Evolutionary conservation across 2,113 vertebrate genomes (phyloP).

Genomic region (Poeciliopsis retropinna): DNA sequence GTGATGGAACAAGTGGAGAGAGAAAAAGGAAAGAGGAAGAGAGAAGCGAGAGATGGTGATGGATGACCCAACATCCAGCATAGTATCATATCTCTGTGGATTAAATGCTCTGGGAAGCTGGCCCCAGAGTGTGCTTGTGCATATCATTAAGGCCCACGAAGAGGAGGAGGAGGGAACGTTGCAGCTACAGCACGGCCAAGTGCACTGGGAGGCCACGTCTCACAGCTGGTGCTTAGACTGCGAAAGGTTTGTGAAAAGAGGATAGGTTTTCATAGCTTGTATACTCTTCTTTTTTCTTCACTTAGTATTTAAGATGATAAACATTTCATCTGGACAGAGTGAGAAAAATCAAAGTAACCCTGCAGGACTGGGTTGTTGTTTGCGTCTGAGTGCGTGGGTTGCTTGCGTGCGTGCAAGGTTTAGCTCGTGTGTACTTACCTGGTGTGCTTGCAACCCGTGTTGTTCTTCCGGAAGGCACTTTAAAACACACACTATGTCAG

Average conservation of each 20-base stretch:
- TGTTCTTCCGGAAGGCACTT: conserved; percentile 67
- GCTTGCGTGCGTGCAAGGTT: conserved; percentile 34
- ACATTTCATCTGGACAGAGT: conserved; percentile 66
- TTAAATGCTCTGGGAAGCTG: conserved; percentile 74
- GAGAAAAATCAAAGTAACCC: conserved; percentile 64
- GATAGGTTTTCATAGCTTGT: conserved; percentile 56
- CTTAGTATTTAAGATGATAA: conserved; percentile 64
- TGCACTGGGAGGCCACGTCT: conserved; percentile 62
- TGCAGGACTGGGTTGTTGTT: conserved; percentile 46
- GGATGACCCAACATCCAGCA: conserved; percentile 70
- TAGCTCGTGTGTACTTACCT: conserved; percentile 51
- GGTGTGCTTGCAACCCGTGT: conserved; percentile 31
- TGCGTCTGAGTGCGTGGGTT: conserved; percentile 35
- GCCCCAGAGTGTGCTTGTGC: conserved; percentile 74
- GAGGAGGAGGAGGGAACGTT: conserved; percentile 60
- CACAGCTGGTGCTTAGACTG: conserved; percentile 52
- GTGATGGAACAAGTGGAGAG: not conserved
- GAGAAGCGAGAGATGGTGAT: conserved; percentile 59
- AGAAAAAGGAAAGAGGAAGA: conserved; percentile 8
- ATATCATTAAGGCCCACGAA: conserved; percentile 72
- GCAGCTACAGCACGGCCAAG: conserved; percentile 63
- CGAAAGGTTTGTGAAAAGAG: conserved; percentile 52
- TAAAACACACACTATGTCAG: conserved; percentile 72
- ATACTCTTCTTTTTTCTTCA: conserved; percentile 41
- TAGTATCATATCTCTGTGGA: conserved; percentile 77